Percentiles rank a stretch among this genome's conserved stretches.
phyloP scores from a whole-genome alignment of 1,140 invertebrate genomes.

The Apis laboriosa region DNA sequence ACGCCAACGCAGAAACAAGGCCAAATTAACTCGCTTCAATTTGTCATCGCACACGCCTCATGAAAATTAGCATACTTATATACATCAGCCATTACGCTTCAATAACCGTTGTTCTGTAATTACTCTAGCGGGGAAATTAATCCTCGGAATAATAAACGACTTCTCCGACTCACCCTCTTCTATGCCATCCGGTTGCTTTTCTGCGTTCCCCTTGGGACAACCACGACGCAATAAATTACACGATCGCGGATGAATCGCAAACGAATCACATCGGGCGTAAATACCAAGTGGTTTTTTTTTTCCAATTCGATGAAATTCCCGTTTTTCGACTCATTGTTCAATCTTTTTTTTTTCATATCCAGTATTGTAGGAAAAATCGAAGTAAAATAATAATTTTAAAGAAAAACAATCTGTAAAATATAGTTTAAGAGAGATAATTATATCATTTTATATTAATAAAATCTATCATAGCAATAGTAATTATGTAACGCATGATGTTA shows the following conservation, averaged over 20 bases:
- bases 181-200: background rate
- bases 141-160: slow-evolving; percentile 48
- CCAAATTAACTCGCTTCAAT: slow-evolving; percentile 40
- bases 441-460: too few species aligned
- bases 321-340: background rate
- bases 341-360: too few species aligned
- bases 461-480: too few species aligned
- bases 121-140: slow-evolving; percentile 50
- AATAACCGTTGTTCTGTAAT: slow-evolving; percentile 50
- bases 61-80: slow-evolving; percentile 52
- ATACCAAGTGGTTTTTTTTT: slow-evolving; percentile 17
- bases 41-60: slow-evolving; percentile 33
- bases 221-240: slow-evolving; percentile 39
- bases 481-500: too few species aligned
- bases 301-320: slow-evolving; percentile 1
- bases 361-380: too few species aligned
- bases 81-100: slow-evolving; percentile 40
- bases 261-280: slow-evolving; percentile 42
- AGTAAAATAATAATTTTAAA: too few species aligned
- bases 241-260: background rate
- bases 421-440: too few species aligned
- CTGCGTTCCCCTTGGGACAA: background rate
- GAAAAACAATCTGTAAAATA: too few species aligned
- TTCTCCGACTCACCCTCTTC: background rate
- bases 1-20: slow-evolving; percentile 10